Conservation (phyloP, 2,888 invertebrate genomes). For the Sminthurinus aureus region DNA sequence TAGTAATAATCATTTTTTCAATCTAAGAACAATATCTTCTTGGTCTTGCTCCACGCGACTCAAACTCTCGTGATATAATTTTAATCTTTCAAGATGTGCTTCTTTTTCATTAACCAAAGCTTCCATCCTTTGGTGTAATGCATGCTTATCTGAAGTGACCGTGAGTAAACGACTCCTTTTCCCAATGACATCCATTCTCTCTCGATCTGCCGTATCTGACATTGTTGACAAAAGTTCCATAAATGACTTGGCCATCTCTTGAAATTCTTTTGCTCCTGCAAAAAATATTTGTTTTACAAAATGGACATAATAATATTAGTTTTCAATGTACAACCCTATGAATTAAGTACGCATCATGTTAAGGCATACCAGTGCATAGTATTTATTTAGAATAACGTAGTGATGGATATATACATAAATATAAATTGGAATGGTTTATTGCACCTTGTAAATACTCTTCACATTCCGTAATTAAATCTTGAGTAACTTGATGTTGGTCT, state of each 20-base stretch:
- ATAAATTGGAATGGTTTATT: background rate
- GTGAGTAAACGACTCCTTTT: constrained; percentile 52
- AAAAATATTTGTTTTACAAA: background rate
- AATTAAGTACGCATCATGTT: background rate
- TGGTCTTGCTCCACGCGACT: constrained; percentile 51
- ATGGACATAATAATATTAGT: background rate
- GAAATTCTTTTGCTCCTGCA: constrained; percentile 40
- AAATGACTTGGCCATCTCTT: constrained; percentile 48
- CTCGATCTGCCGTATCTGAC: constrained; percentile 47
- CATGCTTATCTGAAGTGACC: constrained; percentile 51
- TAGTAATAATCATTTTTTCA: constrained; percentile 40
- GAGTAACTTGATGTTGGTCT: constrained; percentile 55
- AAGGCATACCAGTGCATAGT: no score
- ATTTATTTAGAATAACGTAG: background rate
- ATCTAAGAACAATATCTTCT: constrained; percentile 51
- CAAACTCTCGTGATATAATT: constrained; percentile 53
- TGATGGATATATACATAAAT: background rate
- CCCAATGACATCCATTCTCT: constrained; percentile 55
- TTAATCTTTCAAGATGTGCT: constrained; percentile 54
- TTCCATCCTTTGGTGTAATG: constrained; percentile 51
- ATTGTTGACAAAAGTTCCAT: constrained; percentile 45
- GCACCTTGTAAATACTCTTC: constrained; percentile 55
- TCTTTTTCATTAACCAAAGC: constrained; percentile 51
- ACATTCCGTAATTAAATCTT: constrained; percentile 54
- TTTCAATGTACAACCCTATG: background rate